phyloP scores from a whole-genome alignment of 2,797 vertebrate genomes.

The Catamblyrhynchus diadema region DNA sequence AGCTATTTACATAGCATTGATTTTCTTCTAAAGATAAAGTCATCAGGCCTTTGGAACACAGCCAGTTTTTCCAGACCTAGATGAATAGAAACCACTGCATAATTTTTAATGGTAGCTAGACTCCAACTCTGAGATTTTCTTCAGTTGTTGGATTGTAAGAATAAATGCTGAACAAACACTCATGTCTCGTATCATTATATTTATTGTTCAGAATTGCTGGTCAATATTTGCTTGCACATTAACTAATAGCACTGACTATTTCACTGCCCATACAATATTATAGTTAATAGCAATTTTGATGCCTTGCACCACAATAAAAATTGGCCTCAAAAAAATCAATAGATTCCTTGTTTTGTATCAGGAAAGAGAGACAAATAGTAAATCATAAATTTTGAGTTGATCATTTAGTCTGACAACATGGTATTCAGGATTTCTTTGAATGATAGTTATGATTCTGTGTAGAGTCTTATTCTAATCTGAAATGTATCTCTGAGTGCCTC shows the following conservation, averaged over 20 bases:
- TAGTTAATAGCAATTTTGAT: slow-evolving; percentile 69
- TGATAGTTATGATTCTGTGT: neutral
- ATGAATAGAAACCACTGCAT: neutral
- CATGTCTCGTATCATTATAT: slow-evolving; percentile 39
- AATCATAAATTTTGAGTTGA: slow-evolving; percentile 38
- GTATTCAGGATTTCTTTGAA: slow-evolving; percentile 45
- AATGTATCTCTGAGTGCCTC: neutral
- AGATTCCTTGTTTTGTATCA: slow-evolving; percentile 31
- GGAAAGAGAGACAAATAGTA: slow-evolving; percentile 36
- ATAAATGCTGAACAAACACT: slow-evolving; percentile 59
- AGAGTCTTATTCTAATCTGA: neutral
- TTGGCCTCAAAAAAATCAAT: slow-evolving; percentile 65
- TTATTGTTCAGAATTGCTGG: slow-evolving; percentile 67
- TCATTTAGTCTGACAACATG: slow-evolving; percentile 41
- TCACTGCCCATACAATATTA: slow-evolving; percentile 52
- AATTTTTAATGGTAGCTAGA: neutral
- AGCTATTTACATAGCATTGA: slow-evolving; percentile 12
- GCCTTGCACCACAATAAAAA: slow-evolving; percentile 52
- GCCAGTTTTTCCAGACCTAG: neutral
- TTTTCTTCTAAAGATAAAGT: slow-evolving; percentile 15
- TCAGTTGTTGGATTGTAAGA: slow-evolving; percentile 41
- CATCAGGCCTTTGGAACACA: neutral
- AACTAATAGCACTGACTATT: slow-evolving; percentile 68
- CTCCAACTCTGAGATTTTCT: neutral
- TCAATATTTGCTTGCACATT: slow-evolving; percentile 66